Percentiles rank a stretch among this genome's conserved stretches.
Evolutionary conservation across 1,140 invertebrate species (phyloP).

Genomic region (Cydia amplana): DNA sequence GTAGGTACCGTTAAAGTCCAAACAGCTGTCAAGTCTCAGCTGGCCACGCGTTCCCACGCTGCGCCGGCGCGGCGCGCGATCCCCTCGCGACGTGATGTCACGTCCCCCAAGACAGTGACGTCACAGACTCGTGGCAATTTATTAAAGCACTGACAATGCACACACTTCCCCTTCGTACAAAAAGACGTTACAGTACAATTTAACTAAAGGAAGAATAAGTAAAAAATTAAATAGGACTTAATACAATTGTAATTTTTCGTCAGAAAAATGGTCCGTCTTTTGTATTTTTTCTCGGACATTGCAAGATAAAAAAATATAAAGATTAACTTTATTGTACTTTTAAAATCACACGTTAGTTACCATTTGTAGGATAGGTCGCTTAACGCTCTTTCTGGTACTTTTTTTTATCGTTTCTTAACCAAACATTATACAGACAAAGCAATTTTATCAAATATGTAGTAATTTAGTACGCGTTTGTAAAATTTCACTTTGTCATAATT

Average conservation of each 20-base stretch:
- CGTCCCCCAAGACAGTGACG: slow-evolving; percentile 33
- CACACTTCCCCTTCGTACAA: neutral
- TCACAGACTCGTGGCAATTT: slow-evolving; percentile 54
- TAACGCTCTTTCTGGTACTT: no score
- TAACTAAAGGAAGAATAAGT: neutral
- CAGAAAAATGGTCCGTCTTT: neutral
- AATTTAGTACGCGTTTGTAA: no score
- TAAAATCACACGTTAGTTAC: no score
- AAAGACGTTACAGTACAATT: slow-evolving; percentile 6
- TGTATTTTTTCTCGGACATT: neutral
- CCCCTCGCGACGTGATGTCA: slow-evolving; percentile 28
- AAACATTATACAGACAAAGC: no score
- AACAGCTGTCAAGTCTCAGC: slow-evolving; percentile 62
- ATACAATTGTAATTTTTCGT: neutral
- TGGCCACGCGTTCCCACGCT: slow-evolving; percentile 70
- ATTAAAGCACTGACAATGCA: slow-evolving; percentile 51
- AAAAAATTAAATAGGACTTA: slow-evolving; percentile 3
- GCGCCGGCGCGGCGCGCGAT: slow-evolving; percentile 31
- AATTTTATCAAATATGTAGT: no score
- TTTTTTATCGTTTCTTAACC: no score
- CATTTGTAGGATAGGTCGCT: no score
- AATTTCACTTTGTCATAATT: neutral
- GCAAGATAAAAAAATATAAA: neutral
- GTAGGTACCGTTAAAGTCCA: slow-evolving; percentile 7
- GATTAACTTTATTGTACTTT: no score